Evolutionary conservation across 2,113 vertebrate species (phyloP), one percentile per base, ranked within the genome.

Genomic region (Myiopsitta monachus): DNA sequence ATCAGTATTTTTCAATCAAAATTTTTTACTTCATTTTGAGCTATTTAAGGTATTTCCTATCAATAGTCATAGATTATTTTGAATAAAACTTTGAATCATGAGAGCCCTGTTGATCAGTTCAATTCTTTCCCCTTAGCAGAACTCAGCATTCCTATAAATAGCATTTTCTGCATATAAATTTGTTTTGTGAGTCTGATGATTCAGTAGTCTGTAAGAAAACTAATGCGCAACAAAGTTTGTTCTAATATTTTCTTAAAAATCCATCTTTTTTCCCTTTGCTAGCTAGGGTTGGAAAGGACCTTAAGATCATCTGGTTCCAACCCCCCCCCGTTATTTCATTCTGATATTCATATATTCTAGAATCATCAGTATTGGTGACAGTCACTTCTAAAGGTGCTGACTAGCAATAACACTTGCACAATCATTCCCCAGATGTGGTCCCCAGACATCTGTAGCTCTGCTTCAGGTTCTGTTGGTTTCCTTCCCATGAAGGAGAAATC

Each of bases 81-180:
- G 55, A 91, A 62, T 46, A 63, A 87, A 92, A 82, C 33, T 89
- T 79, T 70, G 79, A 82, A 85, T 64, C 74, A 75, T 44, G 39
- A 79, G 11, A 93, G 38, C 59, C 70, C 3, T 77, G 82, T 69
- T 91, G 63, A 92, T 94, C 78, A 89, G 57, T 61, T 64, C 27
- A 76, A 47, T 90, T 82, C 74, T 73, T 67, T 74, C 44, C 49
- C 33, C 63, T 66, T 62, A 83, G 90, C 18, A 81, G 39, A 89
- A 77, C 11, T 89, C 87, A 95, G 57, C 90, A 76, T 49, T 96
- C 79, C 91, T 88, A 83, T 36, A 81, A 94, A 94, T 72, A 92
- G 64, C 54, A 66, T 69, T 84, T 91, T 77, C 63, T 33, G 82
- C 55, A 36, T 27, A 85, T 36, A 93, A 89, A 73, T 90, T 55